These are phyloP conservation scores for Sinosuthora webbiana DNA, from an alignment of 2,113 vertebrate genomes.

Conservation along the genomic window DNA sequence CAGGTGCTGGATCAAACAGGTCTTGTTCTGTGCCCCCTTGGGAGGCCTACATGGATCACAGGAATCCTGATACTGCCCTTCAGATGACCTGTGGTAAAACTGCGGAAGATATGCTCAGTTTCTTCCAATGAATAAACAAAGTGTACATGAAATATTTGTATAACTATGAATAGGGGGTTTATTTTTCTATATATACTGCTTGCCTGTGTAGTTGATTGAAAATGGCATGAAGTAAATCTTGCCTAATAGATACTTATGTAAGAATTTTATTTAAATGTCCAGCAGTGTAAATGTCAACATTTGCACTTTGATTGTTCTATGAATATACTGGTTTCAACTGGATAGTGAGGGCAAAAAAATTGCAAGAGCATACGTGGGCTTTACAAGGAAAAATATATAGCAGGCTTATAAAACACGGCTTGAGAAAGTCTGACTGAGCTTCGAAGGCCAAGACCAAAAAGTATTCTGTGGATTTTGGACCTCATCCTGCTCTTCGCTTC, in stretches of 20 bases:
- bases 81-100: constrained; percentile 88
- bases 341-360: background rate
- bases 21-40: constrained; percentile 86
- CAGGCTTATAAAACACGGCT: constrained; percentile 12
- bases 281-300: constrained; percentile 48
- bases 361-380: background rate
- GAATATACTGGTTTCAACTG: constrained; percentile 49
- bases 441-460: constrained; percentile 27
- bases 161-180: constrained; percentile 71
- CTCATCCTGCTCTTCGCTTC: background rate
- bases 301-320: constrained; percentile 64
- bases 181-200: constrained; percentile 65
- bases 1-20: constrained; percentile 94
- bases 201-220: constrained; percentile 70
- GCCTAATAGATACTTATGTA: constrained; percentile 73
- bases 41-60: constrained; percentile 85
- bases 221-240: constrained; percentile 72
- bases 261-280: constrained; percentile 71
- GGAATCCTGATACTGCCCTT: constrained; percentile 87
- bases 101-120: constrained; percentile 87
- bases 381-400: constrained; percentile 35
- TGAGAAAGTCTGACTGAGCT: constrained; percentile 35
- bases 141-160: constrained; percentile 74
- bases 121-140: constrained; percentile 88
- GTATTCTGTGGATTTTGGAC: constrained; percentile 45